Percentiles rank a stretch among this genome's conserved stretches.
These are phyloP conservation scores for Phallusia fumigata DNA, from an alignment of 23 tunicate species.

Conservation along the genomic window DNA sequence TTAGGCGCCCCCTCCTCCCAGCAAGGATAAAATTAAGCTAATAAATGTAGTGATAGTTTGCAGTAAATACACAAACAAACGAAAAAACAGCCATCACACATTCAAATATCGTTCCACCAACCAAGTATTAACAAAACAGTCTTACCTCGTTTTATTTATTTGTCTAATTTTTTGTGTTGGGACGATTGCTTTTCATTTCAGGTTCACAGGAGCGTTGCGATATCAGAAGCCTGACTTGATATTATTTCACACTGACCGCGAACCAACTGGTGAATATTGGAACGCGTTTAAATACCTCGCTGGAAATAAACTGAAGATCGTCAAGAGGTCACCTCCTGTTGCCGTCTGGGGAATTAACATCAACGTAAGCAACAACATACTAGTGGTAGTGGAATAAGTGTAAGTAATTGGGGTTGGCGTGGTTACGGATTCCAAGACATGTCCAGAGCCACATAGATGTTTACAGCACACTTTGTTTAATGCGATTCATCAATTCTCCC, in stretches of 20 bases:
- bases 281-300: conserved; percentile 22
- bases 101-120: too few species aligned
- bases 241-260: conserved; percentile 72
- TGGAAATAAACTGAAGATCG: conserved; percentile 40
- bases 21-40: too few species aligned
- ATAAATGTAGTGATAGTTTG: too few species aligned
- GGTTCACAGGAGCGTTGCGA: conserved; percentile 39
- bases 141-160: neutral
- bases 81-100: too few species aligned
- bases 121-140: too few species aligned
- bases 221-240: conserved; percentile 58
- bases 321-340: conserved; percentile 56
- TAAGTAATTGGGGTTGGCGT: neutral
- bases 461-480: too few species aligned
- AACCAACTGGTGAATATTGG: conserved; percentile 59
- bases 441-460: too few species aligned
- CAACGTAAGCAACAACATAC: conserved; percentile 15
- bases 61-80: too few species aligned
- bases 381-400: neutral
- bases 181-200: neutral
- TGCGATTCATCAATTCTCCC: too few species aligned
- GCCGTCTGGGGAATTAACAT: conserved; percentile 42
- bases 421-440: too few species aligned
- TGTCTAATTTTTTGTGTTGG: neutral
- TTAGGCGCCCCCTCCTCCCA: too few species aligned